These are phyloP conservation scores for Elymnias hypermnestra DNA, from an alignment of 1,140 invertebrate species.

Conservation along the genomic window DNA sequence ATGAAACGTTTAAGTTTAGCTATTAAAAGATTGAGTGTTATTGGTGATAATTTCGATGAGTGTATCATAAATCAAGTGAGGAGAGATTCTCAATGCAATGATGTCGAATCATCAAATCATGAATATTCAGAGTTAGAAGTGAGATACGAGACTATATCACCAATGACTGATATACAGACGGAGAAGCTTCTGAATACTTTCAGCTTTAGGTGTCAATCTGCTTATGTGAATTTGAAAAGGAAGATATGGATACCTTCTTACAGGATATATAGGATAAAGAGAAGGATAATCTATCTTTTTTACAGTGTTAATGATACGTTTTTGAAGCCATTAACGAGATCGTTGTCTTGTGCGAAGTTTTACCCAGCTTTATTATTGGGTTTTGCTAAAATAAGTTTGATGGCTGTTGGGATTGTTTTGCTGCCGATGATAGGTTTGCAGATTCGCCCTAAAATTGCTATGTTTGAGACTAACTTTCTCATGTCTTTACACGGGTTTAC, in stretches of 20 bases:
- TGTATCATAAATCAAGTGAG: conserved; percentile 60
- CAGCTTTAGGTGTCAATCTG: conserved; percentile 57
- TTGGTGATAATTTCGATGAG: conserved; percentile 69
- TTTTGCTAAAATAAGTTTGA: conserved; percentile 52
- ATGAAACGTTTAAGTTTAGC: conserved; percentile 52
- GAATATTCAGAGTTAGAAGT: conserved; percentile 58
- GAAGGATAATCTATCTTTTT: conserved; percentile 48
- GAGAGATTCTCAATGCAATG: conserved; percentile 49
- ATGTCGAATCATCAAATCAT: conserved; percentile 26
- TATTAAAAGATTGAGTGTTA: conserved; percentile 69
- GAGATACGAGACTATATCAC: conserved; percentile 55
- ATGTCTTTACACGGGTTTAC: conserved; percentile 62
- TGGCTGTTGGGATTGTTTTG: conserved; percentile 44
- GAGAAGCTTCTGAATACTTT: conserved; percentile 65
- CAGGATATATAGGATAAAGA: conserved; percentile 53
- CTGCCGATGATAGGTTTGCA: conserved; percentile 55
- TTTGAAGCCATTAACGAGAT: conserved; percentile 60
- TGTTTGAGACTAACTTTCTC: conserved; percentile 56
- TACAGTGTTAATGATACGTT: conserved; percentile 68
- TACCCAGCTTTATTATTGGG: conserved; percentile 64
- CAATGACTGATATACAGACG: conserved; percentile 56
- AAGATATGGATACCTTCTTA: conserved; percentile 60
- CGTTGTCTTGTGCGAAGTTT: conserved; percentile 65
- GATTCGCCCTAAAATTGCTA: conserved; percentile 47
- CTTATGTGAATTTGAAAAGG: conserved; percentile 49